Evolutionary conservation across 2,113 vertebrate genomes (phyloP), one percentile per base, ranked within the genome.

Genomic region (Leptocoma aspasia): DNA sequence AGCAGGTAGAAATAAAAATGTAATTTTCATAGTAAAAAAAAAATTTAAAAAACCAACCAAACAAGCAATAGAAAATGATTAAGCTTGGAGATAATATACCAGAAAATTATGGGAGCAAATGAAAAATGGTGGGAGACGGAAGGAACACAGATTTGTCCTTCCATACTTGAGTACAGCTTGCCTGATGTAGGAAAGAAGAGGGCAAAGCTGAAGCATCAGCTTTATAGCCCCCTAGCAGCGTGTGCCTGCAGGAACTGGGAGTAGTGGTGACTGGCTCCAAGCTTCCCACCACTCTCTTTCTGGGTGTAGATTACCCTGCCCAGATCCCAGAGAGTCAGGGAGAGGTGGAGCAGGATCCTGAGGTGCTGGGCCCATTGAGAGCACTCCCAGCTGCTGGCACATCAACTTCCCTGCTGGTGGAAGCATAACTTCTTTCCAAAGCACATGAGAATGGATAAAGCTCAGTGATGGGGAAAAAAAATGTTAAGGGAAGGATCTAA

Each of bases 1-100:
- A 97, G 94, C 95, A 97, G 95, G 91, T 82, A 96, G 96, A 98
- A 97, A 95, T 77, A 96, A 96, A 96, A 94, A 86, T 65, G 64
- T 85, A 95, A 85, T 89, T 91, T 90, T 93, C 91, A 94, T 83
- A 63, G 86, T 92, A 86, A 89, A 90, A 96, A 96, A 97, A 90
- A 68, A 94, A 94, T 50, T 44, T 10, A 4, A 45, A 59, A 50
- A 81, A 16, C 8, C 1, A 94, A 95, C 2, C 54, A 94, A 95
- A 35, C 70, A 90, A 45, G 71, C 54, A 78, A 84, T 59, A 75
- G 39, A 89, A 95, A 88, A 93, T 83, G 24, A 86, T 87, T 72
- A 90, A 95, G 73, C 78, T 77, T 86, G 37, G 59, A 81, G 68
- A 81, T 93, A 92, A 91, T 92, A 93, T 41, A 94, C n/a, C 66